A percentile compares a stretch with the other conserved stretches of the same genome.
These are phyloP conservation scores for Steatornis caripensis DNA, from an alignment of 2,113 vertebrate genomes.

Conservation along the genomic window DNA sequence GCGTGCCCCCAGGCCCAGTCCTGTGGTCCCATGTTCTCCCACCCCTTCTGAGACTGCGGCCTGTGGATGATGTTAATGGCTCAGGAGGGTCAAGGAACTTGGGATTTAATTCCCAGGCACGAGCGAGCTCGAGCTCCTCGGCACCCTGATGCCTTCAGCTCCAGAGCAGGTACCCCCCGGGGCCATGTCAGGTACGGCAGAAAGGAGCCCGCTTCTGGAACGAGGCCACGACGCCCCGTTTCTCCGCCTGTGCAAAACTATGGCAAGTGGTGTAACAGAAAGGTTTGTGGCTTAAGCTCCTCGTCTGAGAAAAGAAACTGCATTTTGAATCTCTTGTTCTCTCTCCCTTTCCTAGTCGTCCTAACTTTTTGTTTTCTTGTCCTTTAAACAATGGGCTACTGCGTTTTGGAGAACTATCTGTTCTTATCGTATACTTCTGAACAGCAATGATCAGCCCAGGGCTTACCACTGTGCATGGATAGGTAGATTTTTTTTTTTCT, in stretches of 20 bases:
- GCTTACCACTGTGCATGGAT: background rate
- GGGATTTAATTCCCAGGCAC: background rate
- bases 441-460: background rate
- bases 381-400: background rate
- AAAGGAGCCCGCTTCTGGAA: background rate
- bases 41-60: background rate
- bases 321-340: background rate
- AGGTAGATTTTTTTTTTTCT: background rate
- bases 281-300: background rate
- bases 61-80: background rate
- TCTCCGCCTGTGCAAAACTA: background rate
- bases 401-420: background rate
- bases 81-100: background rate
- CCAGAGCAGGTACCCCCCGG: background rate
- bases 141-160: background rate
- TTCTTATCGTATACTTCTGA: background rate
- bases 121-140: too few relatives aligned
- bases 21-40: background rate
- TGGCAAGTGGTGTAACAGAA: background rate
- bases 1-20: background rate
- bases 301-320: background rate
- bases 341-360: background rate
- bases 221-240: too few relatives aligned
- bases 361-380: background rate
- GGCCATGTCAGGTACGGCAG: accelerated